Evolutionary conservation across 2,888 invertebrate genomes (phyloP).

Genomic region (Cecidostiba fungosa): DNA sequence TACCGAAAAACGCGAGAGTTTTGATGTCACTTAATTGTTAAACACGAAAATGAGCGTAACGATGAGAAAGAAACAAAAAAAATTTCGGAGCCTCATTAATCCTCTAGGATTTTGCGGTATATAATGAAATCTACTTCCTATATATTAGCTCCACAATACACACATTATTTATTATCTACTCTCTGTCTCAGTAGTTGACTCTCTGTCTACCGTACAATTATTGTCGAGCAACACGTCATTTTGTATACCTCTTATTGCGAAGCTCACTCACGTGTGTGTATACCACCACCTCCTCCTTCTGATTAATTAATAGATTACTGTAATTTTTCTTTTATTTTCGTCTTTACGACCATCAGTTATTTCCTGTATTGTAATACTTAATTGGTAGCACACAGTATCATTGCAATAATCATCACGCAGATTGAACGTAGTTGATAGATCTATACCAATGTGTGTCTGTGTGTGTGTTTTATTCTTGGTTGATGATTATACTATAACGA

Average conservation of each 20-base stretch:
- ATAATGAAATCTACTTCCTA: slow-evolving; percentile 10
- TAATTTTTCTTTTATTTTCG: slow-evolving; percentile 55
- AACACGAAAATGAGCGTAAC: background rate
- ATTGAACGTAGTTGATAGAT: slow-evolving; percentile 22
- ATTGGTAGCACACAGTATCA: slow-evolving; percentile 38
- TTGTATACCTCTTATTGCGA: slow-evolving; percentile 12
- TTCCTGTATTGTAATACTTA: slow-evolving; percentile 40
- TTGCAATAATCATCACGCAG: slow-evolving; percentile 18
- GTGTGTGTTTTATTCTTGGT: slow-evolving; percentile 22
- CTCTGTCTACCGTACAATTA: slow-evolving; percentile 28
- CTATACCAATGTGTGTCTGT: background rate
- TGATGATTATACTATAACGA: background rate
- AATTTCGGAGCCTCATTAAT: background rate
- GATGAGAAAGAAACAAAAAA: background rate
- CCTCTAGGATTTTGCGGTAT: background rate
- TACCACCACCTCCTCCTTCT: background rate
- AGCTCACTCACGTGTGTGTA: background rate
- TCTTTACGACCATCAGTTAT: slow-evolving; percentile 23
- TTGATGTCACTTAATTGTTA: background rate
- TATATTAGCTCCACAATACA: background rate
- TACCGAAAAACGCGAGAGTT: background rate
- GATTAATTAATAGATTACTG: slow-evolving; percentile 38
- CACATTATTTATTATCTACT: background rate
- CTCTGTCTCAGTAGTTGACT: slow-evolving; percentile 28
- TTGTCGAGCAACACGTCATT: slow-evolving; percentile 41